A percentile compares a stretch with the other conserved stretches of the same genome.
These are phyloP conservation scores for Peromyscus eremicus DNA, from an alignment of 2,797 vertebrate species.

Conservation along the genomic window DNA sequence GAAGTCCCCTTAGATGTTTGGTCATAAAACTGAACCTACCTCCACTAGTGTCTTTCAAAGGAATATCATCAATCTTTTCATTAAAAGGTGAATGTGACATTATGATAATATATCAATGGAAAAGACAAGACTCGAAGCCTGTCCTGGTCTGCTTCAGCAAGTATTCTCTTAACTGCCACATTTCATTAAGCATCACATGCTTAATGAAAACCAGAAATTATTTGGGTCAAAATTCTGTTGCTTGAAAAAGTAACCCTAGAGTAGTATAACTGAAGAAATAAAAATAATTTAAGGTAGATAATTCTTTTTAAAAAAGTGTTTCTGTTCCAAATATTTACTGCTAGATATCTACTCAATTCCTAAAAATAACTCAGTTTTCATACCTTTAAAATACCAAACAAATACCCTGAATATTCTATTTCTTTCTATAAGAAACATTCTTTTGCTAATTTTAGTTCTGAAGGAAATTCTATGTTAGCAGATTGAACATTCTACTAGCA, in stretches of 20 bases:
- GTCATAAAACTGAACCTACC: conserved; percentile 54
- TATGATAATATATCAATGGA: conserved; percentile 65
- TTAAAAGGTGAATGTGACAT: conserved; percentile 70
- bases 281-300: not conserved
- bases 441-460: conserved; percentile 10
- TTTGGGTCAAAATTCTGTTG: not conserved
- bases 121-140: conserved; percentile 60
- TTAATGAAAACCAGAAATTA: conserved; percentile 6
- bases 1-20: conserved; percentile 60
- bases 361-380: conserved; percentile 40
- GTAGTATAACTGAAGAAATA: not conserved
- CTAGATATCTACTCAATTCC: conserved; percentile 20
- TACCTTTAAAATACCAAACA: not conserved
- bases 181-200: not conserved
- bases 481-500: not conserved
- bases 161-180: conserved; percentile 63
- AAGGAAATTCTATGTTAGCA: conserved; percentile 35
- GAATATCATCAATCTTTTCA: conserved; percentile 68
- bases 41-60: conserved; percentile 51
- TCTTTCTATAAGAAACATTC: not conserved
- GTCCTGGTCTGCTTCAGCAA: conserved; percentile 2
- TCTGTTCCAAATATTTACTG: conserved; percentile 55
- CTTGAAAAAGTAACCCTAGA: conserved; percentile 1
- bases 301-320: not conserved
- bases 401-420: not conserved